Base-by-base conservation (phyloP, 2,113 vertebrate genomes). In the Dasyurus viverrinus region DNA sequence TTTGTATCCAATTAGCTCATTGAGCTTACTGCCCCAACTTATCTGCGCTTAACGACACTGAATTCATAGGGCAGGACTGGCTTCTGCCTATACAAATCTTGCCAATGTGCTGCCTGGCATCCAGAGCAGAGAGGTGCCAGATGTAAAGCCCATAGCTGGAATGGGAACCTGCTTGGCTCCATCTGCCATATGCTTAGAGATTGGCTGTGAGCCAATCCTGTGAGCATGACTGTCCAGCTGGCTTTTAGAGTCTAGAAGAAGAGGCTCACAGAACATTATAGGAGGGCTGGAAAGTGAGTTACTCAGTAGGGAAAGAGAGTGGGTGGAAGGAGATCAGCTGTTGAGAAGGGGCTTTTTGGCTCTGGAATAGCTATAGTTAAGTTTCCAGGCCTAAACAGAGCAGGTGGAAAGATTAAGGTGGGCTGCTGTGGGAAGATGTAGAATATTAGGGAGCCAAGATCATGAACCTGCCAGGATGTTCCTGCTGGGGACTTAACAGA, bases 141-240 rank as follows among this genome's bases (percentile, higher is more conserved):
- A 94, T 97, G 97, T 93, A 46, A 95, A 46, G 97, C 93, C 96
- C 96, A 94, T 94, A 97, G 96, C 94, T 95, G 89, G 42, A 0
- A 24, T 26, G 0, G 0, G 3, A 89, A 46, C 0, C 0, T 93
- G 25, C 68, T 0, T 25, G 95, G 93, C 96, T 46, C 97, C 96
- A 97, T 96, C 97, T 98, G 97, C 98, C 98, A 98, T 98, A 97
- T 98, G 98, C 95, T 97, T 48, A 0, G 95, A 92, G 96, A 94
- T 54, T 92, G 96, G 95, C 94, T 93, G 48, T 48, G 48, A 48
- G 48, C 48, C 48, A 48, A 89, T 96, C 95, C 19, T 89, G 55
- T 6, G 5, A 91, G 96, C 97, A 95, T 95, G 92, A 93, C 93
- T 89, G 54, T 97, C 96, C 97, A 95, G 97, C 96, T 52, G 96